phyloP scores from a whole-genome alignment of 2,888 invertebrate species.

The Panopea generosa region DNA sequence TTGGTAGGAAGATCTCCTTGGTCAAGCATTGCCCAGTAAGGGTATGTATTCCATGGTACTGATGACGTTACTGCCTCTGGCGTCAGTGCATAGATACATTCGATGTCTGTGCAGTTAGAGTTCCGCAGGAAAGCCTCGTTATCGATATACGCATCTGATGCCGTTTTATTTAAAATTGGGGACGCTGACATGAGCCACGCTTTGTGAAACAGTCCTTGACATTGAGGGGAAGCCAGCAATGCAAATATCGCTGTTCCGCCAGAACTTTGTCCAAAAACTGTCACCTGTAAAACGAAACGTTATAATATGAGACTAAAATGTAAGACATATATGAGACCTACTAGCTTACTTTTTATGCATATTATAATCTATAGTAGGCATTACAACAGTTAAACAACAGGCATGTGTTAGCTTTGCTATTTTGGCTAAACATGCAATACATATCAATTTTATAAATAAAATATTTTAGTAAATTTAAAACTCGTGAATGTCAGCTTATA shows the following conservation, averaged over 20 bases:
- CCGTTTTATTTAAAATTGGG: slow-evolving; percentile 74
- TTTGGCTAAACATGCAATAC: too few species aligned
- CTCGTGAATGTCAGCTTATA: too few species aligned
- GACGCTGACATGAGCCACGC: slow-evolving; percentile 83
- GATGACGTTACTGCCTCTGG: slow-evolving; percentile 69
- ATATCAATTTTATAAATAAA: too few species aligned
- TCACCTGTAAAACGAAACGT: slow-evolving; percentile 88
- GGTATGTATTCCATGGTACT: slow-evolving; percentile 72
- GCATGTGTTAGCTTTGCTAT: too few species aligned
- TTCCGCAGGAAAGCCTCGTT: slow-evolving; percentile 72
- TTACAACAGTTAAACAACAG: too few species aligned
- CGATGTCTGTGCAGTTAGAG: slow-evolving; percentile 40
- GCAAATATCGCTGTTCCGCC: slow-evolving; percentile 94
- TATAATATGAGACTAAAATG: neutral
- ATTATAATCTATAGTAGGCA: too few species aligned
- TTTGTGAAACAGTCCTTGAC: slow-evolving; percentile 89
- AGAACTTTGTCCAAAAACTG: slow-evolving; percentile 93
- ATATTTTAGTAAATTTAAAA: too few species aligned
- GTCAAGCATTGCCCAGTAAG: slow-evolving; percentile 75
- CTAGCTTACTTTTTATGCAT: too few species aligned
- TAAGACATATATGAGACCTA: too few species aligned
- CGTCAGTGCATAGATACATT: slow-evolving; percentile 60
- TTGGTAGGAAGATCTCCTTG: slow-evolving; percentile 75
- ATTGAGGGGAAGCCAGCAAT: slow-evolving; percentile 87
- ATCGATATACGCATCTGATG: slow-evolving; percentile 70